Base-by-base conservation (phyloP, 2,888 invertebrate species). In the Dioctria rufipes region DNA sequence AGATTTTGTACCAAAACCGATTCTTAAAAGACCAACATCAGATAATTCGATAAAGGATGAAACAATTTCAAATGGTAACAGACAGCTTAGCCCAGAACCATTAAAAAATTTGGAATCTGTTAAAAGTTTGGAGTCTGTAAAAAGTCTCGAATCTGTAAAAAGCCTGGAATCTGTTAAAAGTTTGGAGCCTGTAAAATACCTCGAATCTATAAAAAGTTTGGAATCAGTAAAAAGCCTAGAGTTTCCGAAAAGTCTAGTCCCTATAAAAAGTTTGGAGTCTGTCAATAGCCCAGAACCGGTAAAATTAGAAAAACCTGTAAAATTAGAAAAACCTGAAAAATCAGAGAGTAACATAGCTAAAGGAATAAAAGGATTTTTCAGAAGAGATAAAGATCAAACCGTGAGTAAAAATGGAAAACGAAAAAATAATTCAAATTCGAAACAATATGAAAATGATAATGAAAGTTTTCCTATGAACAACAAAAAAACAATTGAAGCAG, bases 1-100 rank as follows among this genome's bases (percentile, higher is more conserved):
- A 0, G 93, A 93, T 87, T 93, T 94, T 85, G 88, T 94, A 49
- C 95, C 95, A 0, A 95, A 95, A 86, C 95, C 95, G 0, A 95
- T 95, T 84, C 86, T 95, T 11, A 95, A 95, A 86, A 91, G 92
- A 80, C 90, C 88, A 2, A 87, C 88, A 3, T 69, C 91, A 80
- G 91, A 91, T 83, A 85, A 86, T 43, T 87, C 90, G 65, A 84
- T 87, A 5, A 85, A 85, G 40, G 86, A 83, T 86, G 83, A 84
- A 0, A 81, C 67, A 83, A 60, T 43, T 51, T 40, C 58, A 3
- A 73, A 73, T 8, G 73, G 60, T 2, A 73, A 60, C 2, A 40
- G 11, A 6, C 58, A n/a, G 13, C 5, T 40, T 40, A 73, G 73
- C 42, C 73, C 73, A 5, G 73, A 83, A 83, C 63, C 54, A 25